Conservation (phyloP, 2,113 vertebrate genomes). For the Chrysemys picta region DNA sequence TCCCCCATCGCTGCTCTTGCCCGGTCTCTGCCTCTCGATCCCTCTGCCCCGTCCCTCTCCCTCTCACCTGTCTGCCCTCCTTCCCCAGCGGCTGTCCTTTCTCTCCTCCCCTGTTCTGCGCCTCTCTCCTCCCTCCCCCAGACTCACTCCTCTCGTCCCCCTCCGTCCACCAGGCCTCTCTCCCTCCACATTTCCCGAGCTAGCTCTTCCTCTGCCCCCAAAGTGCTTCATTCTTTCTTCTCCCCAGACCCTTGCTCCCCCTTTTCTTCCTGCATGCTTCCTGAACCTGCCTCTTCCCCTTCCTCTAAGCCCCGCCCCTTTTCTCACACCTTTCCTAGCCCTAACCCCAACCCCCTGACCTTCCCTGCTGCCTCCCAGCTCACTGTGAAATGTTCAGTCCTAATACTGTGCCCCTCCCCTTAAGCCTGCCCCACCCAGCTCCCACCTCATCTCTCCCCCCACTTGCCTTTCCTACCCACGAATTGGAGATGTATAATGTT, state of each 20-base stretch:
- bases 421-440: not conserved
- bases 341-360: not conserved
- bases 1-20: not conserved
- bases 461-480: no score
- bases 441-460: no score
- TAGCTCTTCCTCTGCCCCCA: not conserved
- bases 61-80: not conserved
- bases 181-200: not conserved
- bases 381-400: not conserved
- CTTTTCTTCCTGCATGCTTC: not conserved
- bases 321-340: not conserved
- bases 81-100: not conserved
- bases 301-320: not conserved
- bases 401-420: not conserved
- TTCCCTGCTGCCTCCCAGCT: not conserved
- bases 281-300: not conserved
- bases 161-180: not conserved
- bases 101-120: no score
- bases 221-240: not conserved
- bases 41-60: no score
- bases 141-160: not conserved
- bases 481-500: no score
- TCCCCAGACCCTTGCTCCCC: not conserved
- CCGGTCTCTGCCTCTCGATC: no score
- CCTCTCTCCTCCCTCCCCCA: no score